These are phyloP conservation scores for Amblyraja radiata DNA, from an alignment of 2,797 vertebrate genomes.

Conservation along the genomic window DNA sequence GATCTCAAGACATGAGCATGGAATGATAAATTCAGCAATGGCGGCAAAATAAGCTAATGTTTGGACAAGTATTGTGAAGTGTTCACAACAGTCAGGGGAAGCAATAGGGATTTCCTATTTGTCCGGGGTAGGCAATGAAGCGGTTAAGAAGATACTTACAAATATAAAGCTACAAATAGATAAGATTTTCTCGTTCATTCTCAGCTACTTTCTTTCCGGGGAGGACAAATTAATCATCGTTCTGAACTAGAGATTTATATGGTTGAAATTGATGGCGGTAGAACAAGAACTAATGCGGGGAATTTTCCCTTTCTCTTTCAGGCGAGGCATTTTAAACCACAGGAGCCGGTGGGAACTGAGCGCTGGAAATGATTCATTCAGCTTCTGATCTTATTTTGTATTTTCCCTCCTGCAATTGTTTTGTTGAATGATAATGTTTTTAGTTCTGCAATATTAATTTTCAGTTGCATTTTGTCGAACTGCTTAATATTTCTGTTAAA, in stretches of 20 bases:
- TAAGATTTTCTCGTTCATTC: not conserved
- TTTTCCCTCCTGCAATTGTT: not conserved
- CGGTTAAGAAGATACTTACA: not conserved
- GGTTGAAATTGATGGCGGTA: not conserved
- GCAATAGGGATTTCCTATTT: not conserved
- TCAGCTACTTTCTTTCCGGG: not conserved
- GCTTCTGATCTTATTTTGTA: not conserved
- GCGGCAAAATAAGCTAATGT: no score
- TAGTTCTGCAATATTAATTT: conserved; percentile 24
- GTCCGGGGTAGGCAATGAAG: not conserved
- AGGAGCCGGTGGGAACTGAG: not conserved
- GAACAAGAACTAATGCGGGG: not conserved
- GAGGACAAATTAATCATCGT: conserved; percentile 4
- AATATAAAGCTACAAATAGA: not conserved
- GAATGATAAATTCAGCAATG: no score
- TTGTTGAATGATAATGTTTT: conserved; percentile 19
- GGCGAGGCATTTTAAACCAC: conserved; percentile 17
- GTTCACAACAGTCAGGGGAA: no score
- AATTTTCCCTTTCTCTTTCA: conserved; percentile 21
- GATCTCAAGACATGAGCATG: not conserved
- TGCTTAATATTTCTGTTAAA: conserved; percentile 28
- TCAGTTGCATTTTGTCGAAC: conserved; percentile 18
- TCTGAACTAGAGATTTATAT: not conserved
- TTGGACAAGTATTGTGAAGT: not conserved
- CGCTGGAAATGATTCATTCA: not conserved